phyloP scores from a whole-genome alignment of 2,797 vertebrate genomes.

The Sebastes steindachneri region DNA sequence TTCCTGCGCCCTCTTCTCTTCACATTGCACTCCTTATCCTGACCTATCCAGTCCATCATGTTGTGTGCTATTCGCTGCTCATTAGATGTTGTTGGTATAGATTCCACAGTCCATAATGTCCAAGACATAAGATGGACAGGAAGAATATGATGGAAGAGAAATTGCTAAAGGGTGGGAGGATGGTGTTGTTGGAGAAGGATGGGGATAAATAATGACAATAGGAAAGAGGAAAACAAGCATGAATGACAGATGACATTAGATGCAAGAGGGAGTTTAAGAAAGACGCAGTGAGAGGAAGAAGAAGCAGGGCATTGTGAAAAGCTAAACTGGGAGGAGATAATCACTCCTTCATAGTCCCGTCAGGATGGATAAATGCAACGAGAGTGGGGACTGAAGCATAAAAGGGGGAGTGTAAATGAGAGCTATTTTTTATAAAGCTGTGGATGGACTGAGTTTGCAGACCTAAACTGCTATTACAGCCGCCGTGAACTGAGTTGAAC shows the following conservation, averaged over 20 bases:
- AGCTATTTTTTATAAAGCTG: conserved; percentile 16
- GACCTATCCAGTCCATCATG: neutral
- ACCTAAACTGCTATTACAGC: neutral
- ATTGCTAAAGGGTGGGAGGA: neutral
- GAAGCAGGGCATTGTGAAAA: conserved; percentile 18
- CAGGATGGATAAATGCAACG: conserved; percentile 55
- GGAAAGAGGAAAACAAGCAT: conserved; percentile 13
- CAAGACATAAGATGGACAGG: neutral
- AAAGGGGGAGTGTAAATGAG: conserved; percentile 23
- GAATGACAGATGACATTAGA: conserved; percentile 8
- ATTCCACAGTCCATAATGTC: neutral
- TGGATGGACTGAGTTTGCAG: conserved; percentile 17
- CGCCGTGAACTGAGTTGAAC: conserved; percentile 23
- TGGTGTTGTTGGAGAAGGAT: neutral
- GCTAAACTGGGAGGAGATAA: conserved; percentile 53
- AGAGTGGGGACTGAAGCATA: conserved; percentile 7
- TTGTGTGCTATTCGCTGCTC: neutral
- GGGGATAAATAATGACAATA: conserved; percentile 6
- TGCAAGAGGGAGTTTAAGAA: conserved; percentile 4
- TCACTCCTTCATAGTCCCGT: conserved; percentile 51
- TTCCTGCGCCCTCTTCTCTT: neutral
- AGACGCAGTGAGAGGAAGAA: neutral
- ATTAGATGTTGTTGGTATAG: conserved; percentile 14
- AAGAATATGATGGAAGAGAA: neutral
- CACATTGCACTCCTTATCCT: neutral